Evolutionary conservation across 2,888 invertebrate species (phyloP), one percentile per base, ranked within the genome.

Genomic region (Zhengitettix transpicula): DNA sequence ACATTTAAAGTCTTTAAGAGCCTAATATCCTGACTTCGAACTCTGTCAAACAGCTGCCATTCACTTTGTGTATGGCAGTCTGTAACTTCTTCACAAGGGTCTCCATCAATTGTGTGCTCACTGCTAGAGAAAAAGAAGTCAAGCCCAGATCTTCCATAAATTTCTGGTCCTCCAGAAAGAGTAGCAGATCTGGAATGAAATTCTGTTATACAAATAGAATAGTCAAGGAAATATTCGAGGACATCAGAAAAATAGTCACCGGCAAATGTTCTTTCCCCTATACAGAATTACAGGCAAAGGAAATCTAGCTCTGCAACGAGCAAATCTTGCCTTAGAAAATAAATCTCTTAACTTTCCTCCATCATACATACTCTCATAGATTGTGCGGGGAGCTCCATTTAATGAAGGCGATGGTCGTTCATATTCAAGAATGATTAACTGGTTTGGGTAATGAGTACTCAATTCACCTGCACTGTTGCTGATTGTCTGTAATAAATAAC

Each of bases 231-330:
- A 44, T 57, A 57, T 10, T 47, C n/a, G 5, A 15, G 44, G 3
- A 40, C 42, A 44, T 57, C 8, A 7, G 17, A n/a, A 14, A 12
- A 56, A 14, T 11, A 40, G 67, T 65, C 65, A 78, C 78, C 75
- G 67, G 68, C 84, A 85, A 56, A 85, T 78, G 65, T 81, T 80
- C 69, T 86, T 86, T 63, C 85, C 85, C 64, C 83, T 81, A 71
- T 79, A 87, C 62, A 88, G 74, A 66, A 89, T 87, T 14, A 87
- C 87, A 55, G 89, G 88, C 56, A 86, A 76, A 28, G 84, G 84
- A 73, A 89, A 89, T 68, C 89, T 76, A 58, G 84, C 82, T 57
- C 88, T 77, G 71, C 87, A 87, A 66, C 88, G 74, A 1, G 87
- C 88, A 69, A 82, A 80, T 67, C 84, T 78, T 40, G 87, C 84